Evolutionary conservation across 2,888 invertebrate species (phyloP).

Genomic region (Idaea biselata): DNA sequence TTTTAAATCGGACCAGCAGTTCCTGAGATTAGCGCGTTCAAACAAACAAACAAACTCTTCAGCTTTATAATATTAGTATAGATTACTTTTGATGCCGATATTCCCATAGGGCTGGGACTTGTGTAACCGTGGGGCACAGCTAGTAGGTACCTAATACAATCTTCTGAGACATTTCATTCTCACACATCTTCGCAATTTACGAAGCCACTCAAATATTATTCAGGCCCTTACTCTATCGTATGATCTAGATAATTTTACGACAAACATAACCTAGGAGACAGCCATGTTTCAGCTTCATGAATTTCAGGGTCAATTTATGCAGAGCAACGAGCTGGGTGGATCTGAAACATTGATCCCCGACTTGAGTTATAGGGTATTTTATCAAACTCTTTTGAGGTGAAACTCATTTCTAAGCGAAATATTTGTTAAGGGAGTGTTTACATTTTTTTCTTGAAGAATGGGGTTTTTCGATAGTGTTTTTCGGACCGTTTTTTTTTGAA

Average conservation of each 20-base stretch:
- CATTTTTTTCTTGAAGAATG: no score
- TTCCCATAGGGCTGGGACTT: no score
- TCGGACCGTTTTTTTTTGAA: no score
- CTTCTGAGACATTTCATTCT: neutral
- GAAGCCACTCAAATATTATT: neutral
- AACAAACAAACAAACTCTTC: no score
- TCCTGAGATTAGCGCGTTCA: no score
- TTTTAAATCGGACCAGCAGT: no score
- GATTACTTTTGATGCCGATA: no score
- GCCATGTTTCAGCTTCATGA: neutral
- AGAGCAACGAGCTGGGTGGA: neutral
- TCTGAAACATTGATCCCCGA: neutral
- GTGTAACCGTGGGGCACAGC: no score
- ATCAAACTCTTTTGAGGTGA: neutral
- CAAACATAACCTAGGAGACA: neutral
- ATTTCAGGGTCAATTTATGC: neutral
- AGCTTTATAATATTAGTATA: no score
- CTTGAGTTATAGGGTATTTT: neutral
- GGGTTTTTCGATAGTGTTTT: no score
- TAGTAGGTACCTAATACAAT: no score
- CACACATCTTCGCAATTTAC: neutral
- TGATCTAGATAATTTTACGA: neutral
- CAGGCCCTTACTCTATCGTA: neutral
- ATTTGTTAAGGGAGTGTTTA: neutral
- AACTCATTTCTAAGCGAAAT: neutral